A percentile compares a stretch with the other conserved stretches of the same genome.
These are phyloP conservation scores for Tipula confusa DNA, from an alignment of 2,888 invertebrate species.

Conservation along the genomic window DNA sequence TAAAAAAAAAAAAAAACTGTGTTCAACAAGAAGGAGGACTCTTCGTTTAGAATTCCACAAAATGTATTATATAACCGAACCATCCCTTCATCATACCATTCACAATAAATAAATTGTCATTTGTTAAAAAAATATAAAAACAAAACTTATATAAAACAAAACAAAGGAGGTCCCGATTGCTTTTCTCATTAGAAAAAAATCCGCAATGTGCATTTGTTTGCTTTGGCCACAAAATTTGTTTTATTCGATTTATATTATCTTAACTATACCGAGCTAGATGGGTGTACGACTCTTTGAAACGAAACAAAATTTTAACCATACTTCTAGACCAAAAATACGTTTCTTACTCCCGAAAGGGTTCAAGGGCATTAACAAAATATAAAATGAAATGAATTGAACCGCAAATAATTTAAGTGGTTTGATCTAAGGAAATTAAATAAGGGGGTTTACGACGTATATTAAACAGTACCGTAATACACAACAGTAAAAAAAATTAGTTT, in stretches of 20 bases:
- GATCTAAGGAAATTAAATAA: slow-evolving; percentile 30
- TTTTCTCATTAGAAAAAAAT: background rate
- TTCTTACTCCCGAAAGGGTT: background rate
- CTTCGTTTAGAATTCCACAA: background rate
- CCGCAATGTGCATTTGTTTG: too few relatives aligned
- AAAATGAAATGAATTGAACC: background rate
- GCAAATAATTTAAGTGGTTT: slow-evolving; percentile 29
- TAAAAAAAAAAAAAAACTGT: background rate
- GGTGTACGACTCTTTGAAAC: too few relatives aligned
- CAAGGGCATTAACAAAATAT: background rate
- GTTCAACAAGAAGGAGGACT: background rate
- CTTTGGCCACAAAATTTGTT: background rate
- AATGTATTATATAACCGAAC: background rate
- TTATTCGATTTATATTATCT: background rate
- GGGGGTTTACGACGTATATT: too few relatives aligned
- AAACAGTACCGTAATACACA: background rate
- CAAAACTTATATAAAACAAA: background rate
- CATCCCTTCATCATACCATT: background rate
- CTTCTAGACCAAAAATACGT: background rate
- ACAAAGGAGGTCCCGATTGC: background rate
- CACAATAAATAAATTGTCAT: slow-evolving; percentile 14
- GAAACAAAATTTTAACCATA: background rate
- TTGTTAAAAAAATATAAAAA: too few relatives aligned
- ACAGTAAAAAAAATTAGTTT: background rate
- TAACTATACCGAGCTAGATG: background rate